Base-by-base conservation (phyloP, 2,888 invertebrate species). In the Pecten maximus region DNA sequence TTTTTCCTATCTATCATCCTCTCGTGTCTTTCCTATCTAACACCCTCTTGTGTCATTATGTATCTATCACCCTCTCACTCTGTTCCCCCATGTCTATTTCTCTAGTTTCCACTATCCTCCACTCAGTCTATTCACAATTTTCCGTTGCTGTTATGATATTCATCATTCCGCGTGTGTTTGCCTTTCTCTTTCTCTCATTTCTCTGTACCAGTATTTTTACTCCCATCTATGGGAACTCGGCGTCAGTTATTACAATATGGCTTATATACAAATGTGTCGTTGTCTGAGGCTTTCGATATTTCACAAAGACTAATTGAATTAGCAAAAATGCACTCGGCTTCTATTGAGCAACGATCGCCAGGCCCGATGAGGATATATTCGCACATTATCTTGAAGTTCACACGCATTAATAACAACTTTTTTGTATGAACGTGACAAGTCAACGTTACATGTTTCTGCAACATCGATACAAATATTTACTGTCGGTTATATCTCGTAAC, bases 321-420 rank as follows among this genome's bases (percentile, higher is more conserved):
- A 74, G 74, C 74, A 28, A 74, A 54, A 74, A 74, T 35, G 74
- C 74, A 35, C 74, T 10, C 23, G 54, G 74, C 74, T 74, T 74
- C 35, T 74, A 74, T 35, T 74, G 74, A 74, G 74, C 74, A 74
- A 74, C 35, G 74, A 74, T 74, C 74, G 10, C 35, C 74, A 74
- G 35, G 74, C 74, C 74, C 10, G 12, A 74, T 35, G 74, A 74
- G 74, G 23, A 35, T 35, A 28, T 35, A 74, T 28, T 74, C 28
- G 35, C 74, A 74, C 74, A 74, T n/a, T 74, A 74, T 74, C 35
- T 4, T 12, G 28, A 35, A 74, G 74, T 28, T 74, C 35, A 28
- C 35, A 35, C 74, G 28, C 35, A 74, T 74, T 74, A 35, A 74
- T 35, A 28, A 35, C 35, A 35, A n/a, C 35, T 10, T 74, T 74